Percentiles rank a stretch among this genome's conserved stretches.
phyloP scores from a whole-genome alignment of 2,888 invertebrate species.

The Ptychoptera contaminata region DNA sequence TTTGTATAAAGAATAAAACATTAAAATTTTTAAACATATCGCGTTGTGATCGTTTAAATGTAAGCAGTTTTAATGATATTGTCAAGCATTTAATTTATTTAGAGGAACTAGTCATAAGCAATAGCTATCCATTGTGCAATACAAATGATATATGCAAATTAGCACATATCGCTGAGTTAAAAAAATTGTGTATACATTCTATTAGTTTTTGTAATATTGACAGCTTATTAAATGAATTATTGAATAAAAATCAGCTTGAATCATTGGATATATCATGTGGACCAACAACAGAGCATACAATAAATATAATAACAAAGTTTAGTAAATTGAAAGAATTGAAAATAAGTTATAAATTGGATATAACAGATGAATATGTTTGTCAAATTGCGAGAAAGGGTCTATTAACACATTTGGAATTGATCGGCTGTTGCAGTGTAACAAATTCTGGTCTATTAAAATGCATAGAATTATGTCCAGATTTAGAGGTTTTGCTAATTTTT shows the following conservation, averaged over 20 bases:
- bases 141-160: not conserved
- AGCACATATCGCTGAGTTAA: not conserved
- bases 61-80: slow-evolving; percentile 1
- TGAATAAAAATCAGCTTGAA: not conserved
- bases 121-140: not conserved
- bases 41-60: slow-evolving; percentile 1
- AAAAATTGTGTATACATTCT: slow-evolving; percentile 1
- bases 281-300: not conserved
- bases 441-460: not conserved
- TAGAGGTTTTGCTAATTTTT: too few species aligned
- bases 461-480: not conserved
- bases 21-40: slow-evolving; percentile 1
- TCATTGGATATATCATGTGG: slow-evolving; percentile 1
- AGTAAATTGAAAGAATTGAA: not conserved
- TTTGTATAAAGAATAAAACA: not conserved
- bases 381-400: not conserved
- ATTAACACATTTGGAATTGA: not conserved
- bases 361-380: not conserved
- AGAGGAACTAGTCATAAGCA: not conserved
- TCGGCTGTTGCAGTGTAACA: slow-evolving; percentile 1
- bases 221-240: not conserved
- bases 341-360: slow-evolving; percentile 1
- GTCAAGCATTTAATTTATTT: not conserved
- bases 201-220: slow-evolving; percentile 2
- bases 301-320: slow-evolving; percentile 1